These are phyloP conservation scores for Frankliniella fusca DNA, from an alignment of 2,888 invertebrate genomes.

Conservation along the genomic window DNA sequence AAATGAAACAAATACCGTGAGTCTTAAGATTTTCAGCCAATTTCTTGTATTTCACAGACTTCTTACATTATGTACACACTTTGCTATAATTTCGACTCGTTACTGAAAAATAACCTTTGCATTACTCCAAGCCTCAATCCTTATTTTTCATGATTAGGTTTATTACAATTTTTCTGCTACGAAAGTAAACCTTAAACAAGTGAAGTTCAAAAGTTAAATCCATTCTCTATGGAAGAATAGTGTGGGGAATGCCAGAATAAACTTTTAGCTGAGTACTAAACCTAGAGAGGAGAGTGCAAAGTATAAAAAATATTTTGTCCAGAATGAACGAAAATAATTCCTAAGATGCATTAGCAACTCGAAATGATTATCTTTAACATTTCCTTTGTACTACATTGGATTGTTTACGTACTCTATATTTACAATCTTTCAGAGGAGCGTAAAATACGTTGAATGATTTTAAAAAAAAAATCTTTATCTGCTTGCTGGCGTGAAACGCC, in stretches of 20 bases:
- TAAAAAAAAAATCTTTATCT: too few relatives aligned
- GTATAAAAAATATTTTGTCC: constrained; percentile 15
- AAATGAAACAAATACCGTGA: too few relatives aligned
- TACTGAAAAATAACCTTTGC: neutral
- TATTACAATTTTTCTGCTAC: neutral
- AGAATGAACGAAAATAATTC: constrained; percentile 15
- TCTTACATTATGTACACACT: constrained; percentile 9
- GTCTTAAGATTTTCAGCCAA: neutral
- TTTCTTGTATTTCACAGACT: constrained; percentile 26
- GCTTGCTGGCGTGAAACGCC: neutral
- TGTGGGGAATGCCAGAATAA: neutral
- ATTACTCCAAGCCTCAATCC: neutral
- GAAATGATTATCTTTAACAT: neutral
- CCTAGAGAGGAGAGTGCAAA: neutral
- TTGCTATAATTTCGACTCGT: neutral
- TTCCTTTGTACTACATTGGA: constrained; percentile 12
- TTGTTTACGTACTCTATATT: constrained; percentile 2
- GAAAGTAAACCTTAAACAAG: neutral
- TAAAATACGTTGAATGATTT: neutral
- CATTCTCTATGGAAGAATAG: too few relatives aligned
- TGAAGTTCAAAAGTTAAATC: too few relatives aligned
- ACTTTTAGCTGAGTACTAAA: constrained; percentile 8
- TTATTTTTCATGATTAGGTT: neutral
- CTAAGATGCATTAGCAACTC: constrained; percentile 5
- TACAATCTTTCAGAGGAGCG: neutral